These are phyloP conservation scores for Dynastes maya DNA, from an alignment of 2,888 invertebrate species.

Conservation along the genomic window DNA sequence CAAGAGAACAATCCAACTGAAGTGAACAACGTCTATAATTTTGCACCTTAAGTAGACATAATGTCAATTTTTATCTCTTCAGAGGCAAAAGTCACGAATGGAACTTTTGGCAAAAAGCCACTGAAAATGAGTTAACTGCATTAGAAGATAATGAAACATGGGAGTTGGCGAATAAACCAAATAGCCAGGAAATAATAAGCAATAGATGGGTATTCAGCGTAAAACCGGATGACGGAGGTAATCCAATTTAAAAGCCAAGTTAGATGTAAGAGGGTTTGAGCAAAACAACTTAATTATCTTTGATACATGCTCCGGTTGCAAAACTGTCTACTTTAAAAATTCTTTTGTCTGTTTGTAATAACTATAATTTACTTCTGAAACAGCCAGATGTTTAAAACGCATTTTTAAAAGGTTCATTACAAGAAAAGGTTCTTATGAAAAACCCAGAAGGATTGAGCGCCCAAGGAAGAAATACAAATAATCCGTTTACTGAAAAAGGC, in stretches of 20 bases:
- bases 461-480: conserved; percentile 54
- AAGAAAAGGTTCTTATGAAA: conserved; percentile 56
- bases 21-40: too few species aligned
- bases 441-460: conserved; percentile 53
- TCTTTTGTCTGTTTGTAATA: background rate
- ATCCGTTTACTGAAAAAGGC: conserved; percentile 41
- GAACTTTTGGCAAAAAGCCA: too few species aligned
- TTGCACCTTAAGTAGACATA: too few species aligned
- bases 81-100: too few species aligned
- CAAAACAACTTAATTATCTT: background rate
- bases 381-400: background rate
- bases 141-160: too few species aligned
- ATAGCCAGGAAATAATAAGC: too few species aligned
- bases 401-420: background rate
- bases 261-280: background rate
- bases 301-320: background rate
- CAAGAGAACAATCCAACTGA: too few species aligned
- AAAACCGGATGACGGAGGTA: too few species aligned
- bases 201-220: too few species aligned
- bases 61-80: too few species aligned
- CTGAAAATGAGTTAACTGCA: too few species aligned
- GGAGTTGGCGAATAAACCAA: too few species aligned
- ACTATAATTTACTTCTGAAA: background rate
- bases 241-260: background rate
- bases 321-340: background rate